Percentiles rank a stretch among this genome's conserved stretches.
These are phyloP conservation scores for Gymnocheta viridis DNA, from an alignment of 2,888 invertebrate species.

Conservation along the genomic window DNA sequence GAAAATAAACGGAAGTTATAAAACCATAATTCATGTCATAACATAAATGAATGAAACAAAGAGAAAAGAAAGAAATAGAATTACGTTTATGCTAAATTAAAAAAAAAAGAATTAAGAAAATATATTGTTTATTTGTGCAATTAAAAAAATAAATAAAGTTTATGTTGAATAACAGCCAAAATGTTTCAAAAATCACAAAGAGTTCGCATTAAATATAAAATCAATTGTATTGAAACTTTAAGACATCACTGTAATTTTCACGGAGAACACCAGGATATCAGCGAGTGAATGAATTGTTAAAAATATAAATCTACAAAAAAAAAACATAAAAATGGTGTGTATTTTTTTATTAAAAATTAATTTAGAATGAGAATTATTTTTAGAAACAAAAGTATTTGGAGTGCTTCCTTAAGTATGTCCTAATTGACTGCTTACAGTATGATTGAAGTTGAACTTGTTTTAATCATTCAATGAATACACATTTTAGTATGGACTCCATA, in stretches of 20 bases:
- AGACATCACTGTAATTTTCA: conserved; percentile 1
- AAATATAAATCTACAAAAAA: conserved; percentile 4
- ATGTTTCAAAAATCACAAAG: conserved; percentile 59
- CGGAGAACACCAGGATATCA: background rate
- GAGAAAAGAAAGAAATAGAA: background rate
- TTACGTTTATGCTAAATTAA: conserved; percentile 12
- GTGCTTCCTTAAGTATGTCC: background rate
- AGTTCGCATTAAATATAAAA: conserved; percentile 60
- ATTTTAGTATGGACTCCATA: too few relatives aligned
- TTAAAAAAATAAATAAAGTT: conserved; percentile 4
- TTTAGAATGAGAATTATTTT: background rate
- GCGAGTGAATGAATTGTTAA: conserved; percentile 28
- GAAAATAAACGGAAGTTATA: conserved; percentile 43
- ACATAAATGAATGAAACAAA: conserved; percentile 4
- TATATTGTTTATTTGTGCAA: background rate
- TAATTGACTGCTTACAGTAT: too few relatives aligned
- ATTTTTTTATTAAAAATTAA: background rate
- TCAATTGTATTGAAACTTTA: conserved; percentile 32
- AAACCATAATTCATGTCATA: conserved; percentile 47
- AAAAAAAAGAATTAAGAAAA: background rate
- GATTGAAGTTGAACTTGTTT: too few relatives aligned
- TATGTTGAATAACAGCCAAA: conserved; percentile 40
- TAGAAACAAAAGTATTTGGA: background rate
- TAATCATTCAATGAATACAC: too few relatives aligned
- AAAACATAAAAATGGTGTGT: conserved; percentile 33